Evolutionary conservation across 2,888 invertebrate species (phyloP).

Genomic region (Zhengitettix transpicula): DNA sequence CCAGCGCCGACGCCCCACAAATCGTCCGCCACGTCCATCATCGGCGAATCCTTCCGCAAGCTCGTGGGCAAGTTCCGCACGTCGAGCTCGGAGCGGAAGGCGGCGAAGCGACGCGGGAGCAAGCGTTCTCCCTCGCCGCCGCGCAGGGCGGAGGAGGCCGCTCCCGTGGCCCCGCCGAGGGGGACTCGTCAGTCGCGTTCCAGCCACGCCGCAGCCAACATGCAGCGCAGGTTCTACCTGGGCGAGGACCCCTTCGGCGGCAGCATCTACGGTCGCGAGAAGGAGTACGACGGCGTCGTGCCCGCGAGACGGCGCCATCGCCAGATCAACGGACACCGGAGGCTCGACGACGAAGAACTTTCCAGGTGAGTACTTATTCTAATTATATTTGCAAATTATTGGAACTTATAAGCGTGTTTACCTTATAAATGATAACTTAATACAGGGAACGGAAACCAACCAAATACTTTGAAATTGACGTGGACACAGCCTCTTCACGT

Average conservation of each 20-base stretch:
- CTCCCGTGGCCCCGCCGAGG: slow-evolving; percentile 11
- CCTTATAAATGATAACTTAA: too few relatives aligned
- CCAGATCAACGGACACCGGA: slow-evolving; percentile 14
- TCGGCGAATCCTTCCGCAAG: slow-evolving; percentile 67
- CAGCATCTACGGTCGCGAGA: slow-evolving; percentile 69
- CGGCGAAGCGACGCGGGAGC: slow-evolving; percentile 26
- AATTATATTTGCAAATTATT: neutral
- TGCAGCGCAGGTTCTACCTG: slow-evolving; percentile 55
- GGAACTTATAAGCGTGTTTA: too few relatives aligned
- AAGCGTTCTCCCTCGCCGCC: slow-evolving; percentile 5
- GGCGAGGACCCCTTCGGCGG: slow-evolving; percentile 75
- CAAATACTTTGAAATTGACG: too few relatives aligned
- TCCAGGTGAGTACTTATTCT: neutral
- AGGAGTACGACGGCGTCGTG: slow-evolving; percentile 58
- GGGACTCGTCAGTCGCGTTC: slow-evolving; percentile 10
- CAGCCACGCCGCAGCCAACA: slow-evolving; percentile 13
- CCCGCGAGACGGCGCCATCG: slow-evolving; percentile 26
- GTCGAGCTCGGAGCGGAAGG: slow-evolving; percentile 47
- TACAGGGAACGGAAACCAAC: too few relatives aligned
- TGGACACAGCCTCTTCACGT: too few relatives aligned
- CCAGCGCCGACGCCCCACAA: slow-evolving; percentile 1
- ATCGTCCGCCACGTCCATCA: slow-evolving; percentile 29
- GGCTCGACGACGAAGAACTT: slow-evolving; percentile 12
- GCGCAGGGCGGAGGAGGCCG: slow-evolving; percentile 1
- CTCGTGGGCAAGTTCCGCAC: slow-evolving; percentile 68